Percentiles rank a stretch among this genome's conserved stretches.
Evolutionary conservation across 2,888 invertebrate genomes (phyloP).

Genomic region (Drosophila nr. perissopoda): DNA sequence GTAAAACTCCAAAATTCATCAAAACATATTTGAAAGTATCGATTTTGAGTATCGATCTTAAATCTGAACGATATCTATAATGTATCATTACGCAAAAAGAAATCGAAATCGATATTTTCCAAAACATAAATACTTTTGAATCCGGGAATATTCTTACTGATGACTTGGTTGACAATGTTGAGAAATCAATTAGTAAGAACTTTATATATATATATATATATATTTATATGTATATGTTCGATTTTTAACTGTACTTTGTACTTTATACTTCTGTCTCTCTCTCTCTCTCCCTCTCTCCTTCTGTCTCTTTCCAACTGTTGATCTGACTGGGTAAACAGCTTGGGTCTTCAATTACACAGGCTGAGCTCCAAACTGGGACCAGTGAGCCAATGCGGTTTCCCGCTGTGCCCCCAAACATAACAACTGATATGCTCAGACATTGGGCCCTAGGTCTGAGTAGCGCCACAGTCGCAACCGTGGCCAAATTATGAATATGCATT

Average conservation of each 20-base stretch:
- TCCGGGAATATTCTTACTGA: neutral
- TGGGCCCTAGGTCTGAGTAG: constrained; percentile 47
- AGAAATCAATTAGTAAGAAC: neutral
- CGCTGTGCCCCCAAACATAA: constrained; percentile 61
- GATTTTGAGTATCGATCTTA: neutral
- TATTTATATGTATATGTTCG: neutral
- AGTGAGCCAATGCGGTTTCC: constrained; percentile 53
- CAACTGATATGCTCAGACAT: constrained; percentile 60
- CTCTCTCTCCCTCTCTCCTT: neutral
- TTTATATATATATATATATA: neutral
- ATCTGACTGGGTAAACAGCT: constrained; percentile 12
- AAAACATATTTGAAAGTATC: neutral
- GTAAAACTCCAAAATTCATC: neutral
- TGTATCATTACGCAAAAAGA: neutral
- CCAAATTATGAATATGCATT: constrained; percentile 57
- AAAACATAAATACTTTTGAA: neutral
- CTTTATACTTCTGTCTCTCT: neutral
- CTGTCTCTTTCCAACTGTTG: constrained; percentile 3
- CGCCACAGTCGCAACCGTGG: constrained; percentile 53
- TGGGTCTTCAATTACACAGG: constrained; percentile 61
- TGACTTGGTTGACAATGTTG: neutral
- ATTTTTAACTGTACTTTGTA: neutral
- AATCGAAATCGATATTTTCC: neutral
- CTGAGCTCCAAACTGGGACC: constrained; percentile 57
- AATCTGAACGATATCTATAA: too few species aligned